phyloP scores from a whole-genome alignment of 2,888 invertebrate genomes.

The Volucella zonaria region DNA sequence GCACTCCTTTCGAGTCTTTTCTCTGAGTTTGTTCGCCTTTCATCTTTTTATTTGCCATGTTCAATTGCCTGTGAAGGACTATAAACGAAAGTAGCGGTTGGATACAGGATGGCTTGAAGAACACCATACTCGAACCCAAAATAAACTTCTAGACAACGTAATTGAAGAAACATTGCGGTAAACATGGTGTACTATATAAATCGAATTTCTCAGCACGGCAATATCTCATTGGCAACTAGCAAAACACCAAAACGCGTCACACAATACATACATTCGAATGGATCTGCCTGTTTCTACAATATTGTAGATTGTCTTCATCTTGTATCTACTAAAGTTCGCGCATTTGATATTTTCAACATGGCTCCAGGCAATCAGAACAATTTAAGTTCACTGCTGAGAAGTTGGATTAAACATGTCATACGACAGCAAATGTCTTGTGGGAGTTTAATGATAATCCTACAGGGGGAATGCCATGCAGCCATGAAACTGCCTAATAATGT shows the following conservation, averaged over 20 bases:
- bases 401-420: constrained; percentile 51
- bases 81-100: neutral
- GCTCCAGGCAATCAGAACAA: constrained; percentile 51
- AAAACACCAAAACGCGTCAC: too few relatives aligned
- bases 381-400: constrained; percentile 56
- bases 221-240: too few relatives aligned
- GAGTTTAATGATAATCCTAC: constrained; percentile 52
- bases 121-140: neutral
- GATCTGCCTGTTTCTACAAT: too few relatives aligned
- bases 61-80: constrained; percentile 59
- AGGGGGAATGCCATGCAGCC: constrained; percentile 20
- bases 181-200: constrained; percentile 19
- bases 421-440: constrained; percentile 48
- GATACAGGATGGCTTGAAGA: neutral
- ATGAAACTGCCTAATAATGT: constrained; percentile 47
- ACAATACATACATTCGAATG: too few relatives aligned
- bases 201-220: constrained; percentile 17
- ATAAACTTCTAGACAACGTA: constrained; percentile 21
- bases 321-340: neutral
- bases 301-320: too few relatives aligned
- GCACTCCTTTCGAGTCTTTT: constrained; percentile 30
- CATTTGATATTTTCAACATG: constrained; percentile 40
- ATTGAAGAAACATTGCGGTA: constrained; percentile 41
- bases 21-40: constrained; percentile 6
- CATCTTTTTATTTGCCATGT: constrained; percentile 53